Evolutionary conservation across 2,888 invertebrate species (phyloP).

Genomic region (Chloroclysta siterata): DNA sequence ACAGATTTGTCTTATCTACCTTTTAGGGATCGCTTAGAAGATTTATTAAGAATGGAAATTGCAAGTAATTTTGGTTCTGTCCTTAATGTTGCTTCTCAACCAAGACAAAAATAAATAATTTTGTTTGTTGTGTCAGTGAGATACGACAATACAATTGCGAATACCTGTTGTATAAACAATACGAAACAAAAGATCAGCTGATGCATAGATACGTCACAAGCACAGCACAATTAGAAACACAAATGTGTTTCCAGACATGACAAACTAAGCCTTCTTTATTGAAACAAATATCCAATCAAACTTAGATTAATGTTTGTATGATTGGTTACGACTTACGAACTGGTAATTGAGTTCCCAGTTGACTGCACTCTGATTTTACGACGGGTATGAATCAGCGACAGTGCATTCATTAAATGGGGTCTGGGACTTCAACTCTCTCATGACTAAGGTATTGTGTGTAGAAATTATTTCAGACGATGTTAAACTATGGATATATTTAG

Average conservation of each 20-base stretch:
- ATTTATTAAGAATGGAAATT: conserved; percentile 9
- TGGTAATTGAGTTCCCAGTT: conserved; percentile 59
- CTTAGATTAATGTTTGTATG: conserved; percentile 43
- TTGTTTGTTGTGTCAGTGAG: no score
- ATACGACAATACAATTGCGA: no score
- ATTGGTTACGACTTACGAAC: conserved; percentile 44
- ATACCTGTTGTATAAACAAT: no score
- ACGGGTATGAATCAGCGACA: conserved; percentile 69
- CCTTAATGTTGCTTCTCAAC: no score
- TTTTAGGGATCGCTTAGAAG: conserved; percentile 3
- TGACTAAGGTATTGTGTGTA: conserved; percentile 55
- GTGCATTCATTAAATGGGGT: conserved; percentile 65
- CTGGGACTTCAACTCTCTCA: conserved; percentile 47
- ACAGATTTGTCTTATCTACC: no score
- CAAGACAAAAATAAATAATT: not conserved
- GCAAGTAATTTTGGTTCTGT: not conserved
- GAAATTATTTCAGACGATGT: conserved; percentile 15
- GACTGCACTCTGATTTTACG: conserved; percentile 69
- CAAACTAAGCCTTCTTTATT: not conserved
- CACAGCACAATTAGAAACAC: no score
- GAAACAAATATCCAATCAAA: conserved; percentile 31
- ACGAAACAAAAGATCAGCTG: no score
- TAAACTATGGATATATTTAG: not conserved
- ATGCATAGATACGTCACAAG: no score
- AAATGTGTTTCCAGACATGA: not conserved